A percentile compares a stretch with the other conserved stretches of the same genome.
These are phyloP conservation scores for Stenurella melanura DNA, from an alignment of 2,888 invertebrate genomes.

Conservation along the genomic window DNA sequence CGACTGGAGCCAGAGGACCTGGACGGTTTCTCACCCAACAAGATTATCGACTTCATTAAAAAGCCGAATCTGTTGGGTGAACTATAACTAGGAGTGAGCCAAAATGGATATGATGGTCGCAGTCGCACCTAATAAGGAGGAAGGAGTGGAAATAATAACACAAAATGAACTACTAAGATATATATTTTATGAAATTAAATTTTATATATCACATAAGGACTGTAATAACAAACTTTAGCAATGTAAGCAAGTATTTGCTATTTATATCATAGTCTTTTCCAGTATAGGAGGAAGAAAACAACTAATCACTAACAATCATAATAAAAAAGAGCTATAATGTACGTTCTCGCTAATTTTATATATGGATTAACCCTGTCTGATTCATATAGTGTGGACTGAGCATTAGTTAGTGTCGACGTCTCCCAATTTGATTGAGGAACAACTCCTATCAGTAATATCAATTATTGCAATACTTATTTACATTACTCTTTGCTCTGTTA, in stretches of 20 bases:
- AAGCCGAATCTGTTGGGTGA: no score
- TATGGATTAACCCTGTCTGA: constrained; percentile 30
- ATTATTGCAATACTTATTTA: constrained; percentile 35
- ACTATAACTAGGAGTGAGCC: no score
- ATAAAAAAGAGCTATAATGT: neutral
- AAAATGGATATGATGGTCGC: no score
- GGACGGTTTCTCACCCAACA: no score
- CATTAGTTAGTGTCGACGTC: neutral
- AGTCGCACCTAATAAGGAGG: no score
- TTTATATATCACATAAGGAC: constrained; percentile 39
- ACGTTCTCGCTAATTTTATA: neutral
- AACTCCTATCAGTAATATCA: neutral
- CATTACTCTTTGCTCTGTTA: constrained; percentile 28
- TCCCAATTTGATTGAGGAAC: neutral
- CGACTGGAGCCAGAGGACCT: no score
- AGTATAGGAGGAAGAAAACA: constrained; percentile 9
- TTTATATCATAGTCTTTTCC: constrained; percentile 14
- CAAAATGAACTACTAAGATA: constrained; percentile 41
- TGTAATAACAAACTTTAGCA: constrained; percentile 36
- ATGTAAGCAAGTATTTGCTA: constrained; percentile 36
- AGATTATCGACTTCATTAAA: no score
- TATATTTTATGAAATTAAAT: constrained; percentile 41
- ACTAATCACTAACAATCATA: neutral
- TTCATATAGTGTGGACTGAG: neutral
- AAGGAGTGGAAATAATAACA: neutral